Conservation (phyloP, 2,113 vertebrate species). For the Gallinago media region DNA sequence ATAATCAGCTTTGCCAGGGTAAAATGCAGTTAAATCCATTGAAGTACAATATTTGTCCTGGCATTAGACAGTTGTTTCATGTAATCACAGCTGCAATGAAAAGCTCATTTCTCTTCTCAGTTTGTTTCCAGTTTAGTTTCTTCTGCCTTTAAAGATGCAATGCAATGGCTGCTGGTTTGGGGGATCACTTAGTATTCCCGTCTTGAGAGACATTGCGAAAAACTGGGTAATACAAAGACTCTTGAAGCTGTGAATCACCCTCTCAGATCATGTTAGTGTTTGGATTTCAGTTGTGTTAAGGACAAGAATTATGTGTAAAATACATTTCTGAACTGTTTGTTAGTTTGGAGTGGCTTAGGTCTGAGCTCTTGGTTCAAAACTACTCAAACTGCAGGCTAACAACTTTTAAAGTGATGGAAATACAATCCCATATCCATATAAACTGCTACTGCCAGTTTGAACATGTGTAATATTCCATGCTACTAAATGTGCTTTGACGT, state of each 20-base stretch:
- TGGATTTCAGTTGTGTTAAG: not conserved
- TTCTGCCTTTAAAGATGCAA: not conserved
- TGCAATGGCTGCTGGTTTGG: not conserved
- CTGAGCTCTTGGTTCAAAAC: not conserved
- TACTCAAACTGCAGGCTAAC: not conserved
- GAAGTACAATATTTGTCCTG: constrained; percentile 1
- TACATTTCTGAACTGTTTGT: not conserved
- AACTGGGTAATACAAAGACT: not conserved
- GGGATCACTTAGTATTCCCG: not conserved
- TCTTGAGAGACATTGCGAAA: not conserved
- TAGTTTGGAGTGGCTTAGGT: not conserved
- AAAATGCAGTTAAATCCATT: not conserved
- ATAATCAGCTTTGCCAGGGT: not conserved
- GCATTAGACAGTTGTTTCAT: not conserved
- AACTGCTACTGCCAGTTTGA: not conserved
- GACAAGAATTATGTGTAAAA: not conserved
- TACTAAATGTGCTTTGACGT: not conserved
- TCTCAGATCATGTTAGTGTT: not conserved
- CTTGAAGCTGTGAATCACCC: not conserved
- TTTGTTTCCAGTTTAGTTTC: constrained; percentile 8
- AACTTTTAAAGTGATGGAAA: not conserved
- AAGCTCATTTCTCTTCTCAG: constrained; percentile 2
- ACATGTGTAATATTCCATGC: not conserved
- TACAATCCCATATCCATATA: not conserved
- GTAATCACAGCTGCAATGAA: constrained; percentile 18